These are phyloP conservation scores for Tetranychus piercei DNA, from an alignment of 2,888 invertebrate genomes.

Conservation along the genomic window DNA sequence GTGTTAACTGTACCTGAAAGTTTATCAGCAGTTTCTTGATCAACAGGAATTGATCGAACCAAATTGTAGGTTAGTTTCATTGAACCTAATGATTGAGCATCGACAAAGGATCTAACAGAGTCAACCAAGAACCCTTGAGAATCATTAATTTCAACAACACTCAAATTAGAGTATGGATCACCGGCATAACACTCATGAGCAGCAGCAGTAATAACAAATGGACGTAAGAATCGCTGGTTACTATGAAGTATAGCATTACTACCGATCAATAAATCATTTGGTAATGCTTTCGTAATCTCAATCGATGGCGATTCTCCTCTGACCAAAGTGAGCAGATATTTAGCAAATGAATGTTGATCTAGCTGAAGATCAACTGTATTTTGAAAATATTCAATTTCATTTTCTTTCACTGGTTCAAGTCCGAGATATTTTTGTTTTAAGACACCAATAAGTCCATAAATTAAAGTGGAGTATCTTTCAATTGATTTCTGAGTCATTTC, in stretches of 20 bases:
- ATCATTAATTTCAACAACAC: neutral
- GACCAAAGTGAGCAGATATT: neutral
- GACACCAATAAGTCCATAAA: neutral
- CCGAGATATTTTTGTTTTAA: neutral
- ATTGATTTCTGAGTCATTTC: neutral
- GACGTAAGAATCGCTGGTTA: neutral
- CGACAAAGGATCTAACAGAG: neutral
- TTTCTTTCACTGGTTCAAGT: neutral
- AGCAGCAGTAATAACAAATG: neutral
- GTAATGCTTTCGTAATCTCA: neutral
- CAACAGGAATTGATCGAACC: neutral
- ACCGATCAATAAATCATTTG: neutral
- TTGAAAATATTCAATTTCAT: neutral
- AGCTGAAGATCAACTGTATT: neutral
- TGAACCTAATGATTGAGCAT: neutral
- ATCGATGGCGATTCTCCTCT: neutral
- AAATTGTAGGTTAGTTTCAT: neutral
- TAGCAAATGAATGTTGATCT: neutral
- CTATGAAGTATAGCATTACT: neutral
- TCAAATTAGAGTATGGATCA: neutral
- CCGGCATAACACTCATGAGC: neutral
- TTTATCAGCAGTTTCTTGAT: neutral
- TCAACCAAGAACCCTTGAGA: neutral
- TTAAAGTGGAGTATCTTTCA: neutral
- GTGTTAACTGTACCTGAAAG: neutral